Evolutionary conservation across 2,113 vertebrate species (phyloP), one percentile per base, ranked within the genome.

Genomic region (Pedionomus torquatus): DNA sequence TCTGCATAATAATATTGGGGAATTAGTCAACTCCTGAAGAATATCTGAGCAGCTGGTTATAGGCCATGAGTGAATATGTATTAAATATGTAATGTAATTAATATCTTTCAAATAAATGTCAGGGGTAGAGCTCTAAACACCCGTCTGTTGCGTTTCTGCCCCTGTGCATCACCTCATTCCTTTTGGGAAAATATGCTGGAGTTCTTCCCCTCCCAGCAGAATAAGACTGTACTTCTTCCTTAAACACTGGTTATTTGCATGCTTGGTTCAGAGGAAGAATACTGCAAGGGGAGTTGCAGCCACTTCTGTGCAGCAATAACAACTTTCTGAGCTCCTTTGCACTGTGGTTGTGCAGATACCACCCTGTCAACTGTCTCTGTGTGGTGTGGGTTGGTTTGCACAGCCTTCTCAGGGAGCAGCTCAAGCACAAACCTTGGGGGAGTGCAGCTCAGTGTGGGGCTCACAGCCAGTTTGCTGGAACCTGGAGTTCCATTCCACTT

Each of bases 71-170:
- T 61, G 46, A 87, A 77, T 91, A 46, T 58, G 64, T 93, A 63
- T 96, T 96, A 96, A 93, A 68, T 90, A 69, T 37, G 35, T 60
- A 26, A 76, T 55, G 28, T 83, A 88, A 94, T 94, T 89, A 91
- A 77, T 74, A 39, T 31, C 13, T 65, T 83, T 58, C 23, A 75
- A 88, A 74, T 52, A 74, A 80, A 66, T 63, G 71, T 58, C 41
- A 58, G 37, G 37, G 31, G 15, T 74, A 60, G 44, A 49, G 37
- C 39, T 96, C n/a, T 3, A 5, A 92, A 66, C 80, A 52, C 35
- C 20, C 6, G 0, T 84, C 26, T 78, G 31, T 43, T 33, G 33
- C 43, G 39, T 88, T 79, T 64, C 61, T 92, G 75, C 66, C 65
- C 23, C 13, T 66, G 58, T 26, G 15, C 11, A 35, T 75, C 57